Evolutionary conservation across 2,888 invertebrate genomes (phyloP), one percentile per base, ranked within the genome.

Genomic region (Brachylomia viminalis): DNA sequence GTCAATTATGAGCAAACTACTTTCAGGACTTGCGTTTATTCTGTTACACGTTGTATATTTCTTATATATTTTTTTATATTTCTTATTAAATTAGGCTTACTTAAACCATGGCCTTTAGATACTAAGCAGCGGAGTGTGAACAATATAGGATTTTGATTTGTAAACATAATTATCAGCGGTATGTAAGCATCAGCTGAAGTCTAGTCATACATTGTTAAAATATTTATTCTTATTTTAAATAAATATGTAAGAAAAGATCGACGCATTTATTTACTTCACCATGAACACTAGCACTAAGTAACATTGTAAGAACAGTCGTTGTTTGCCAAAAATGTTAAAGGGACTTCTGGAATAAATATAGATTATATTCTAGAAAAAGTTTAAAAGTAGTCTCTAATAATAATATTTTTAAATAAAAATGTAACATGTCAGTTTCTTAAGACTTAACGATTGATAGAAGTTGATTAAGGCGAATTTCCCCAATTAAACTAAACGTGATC

Each of bases 211-310:
- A 62, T 66, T 27, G 13, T 61, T 54, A 61, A 71, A 75, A 54
- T 70, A 80, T 75, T 75, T 83, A 76, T 81, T 75, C 23, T n/a
- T 71, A 58, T 69, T 45, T 38, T 30, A 38, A 64, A 56, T 38
- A 49, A 52, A 13, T 17, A 23, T 75, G 7, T 65, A 68, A 67
- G 70, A 23, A 70, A 68, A 73, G 0, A 77, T 71, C 20, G 54
- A 72, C 49, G 85, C 86, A 86, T 85, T 85, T 85, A 83, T 86
- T 86, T 77, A 66, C 67, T 49, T 52, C 56, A 67, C 62, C 54
- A 56, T 83, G 23, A 42, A 52, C 23, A 42, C 17, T 79, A 67
- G 49, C 30, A 11, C 6, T 76, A 83, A 52, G 45, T 70, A 74
- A 66, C 4, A 59, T 64, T 38, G 15, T 61, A 47, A 49, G 20